Evolutionary conservation across 2,797 vertebrate species (phyloP).

Genomic region (Buceros bicornis): DNA sequence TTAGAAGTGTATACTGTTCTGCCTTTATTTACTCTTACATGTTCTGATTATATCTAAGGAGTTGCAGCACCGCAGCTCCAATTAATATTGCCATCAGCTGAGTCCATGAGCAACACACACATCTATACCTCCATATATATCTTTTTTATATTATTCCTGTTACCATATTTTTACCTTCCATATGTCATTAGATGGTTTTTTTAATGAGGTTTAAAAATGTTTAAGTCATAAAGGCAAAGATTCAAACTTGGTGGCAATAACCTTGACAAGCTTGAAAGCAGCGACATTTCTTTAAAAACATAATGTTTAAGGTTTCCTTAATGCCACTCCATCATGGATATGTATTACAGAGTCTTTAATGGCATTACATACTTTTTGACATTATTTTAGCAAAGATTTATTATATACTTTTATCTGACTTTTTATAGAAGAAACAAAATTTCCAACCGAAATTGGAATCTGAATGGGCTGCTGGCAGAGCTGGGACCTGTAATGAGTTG

Average conservation of each 20-base stretch:
- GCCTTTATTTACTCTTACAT: not conserved
- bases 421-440: not conserved
- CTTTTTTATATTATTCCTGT: not conserved
- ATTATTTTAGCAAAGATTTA: not conserved
- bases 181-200: not conserved
- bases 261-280: not conserved
- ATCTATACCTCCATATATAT: not conserved
- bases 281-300: not conserved
- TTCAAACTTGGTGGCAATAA: not conserved
- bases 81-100: not conserved
- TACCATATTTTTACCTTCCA: not conserved
- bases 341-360: not conserved
- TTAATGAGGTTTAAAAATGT: not conserved
- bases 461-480: not conserved
- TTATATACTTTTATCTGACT: not conserved
- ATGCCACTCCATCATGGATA: not conserved
- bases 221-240: not conserved
- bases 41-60: not conserved
- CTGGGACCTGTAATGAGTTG: not conserved
- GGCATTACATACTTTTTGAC: not conserved
- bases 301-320: not conserved
- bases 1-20: not conserved
- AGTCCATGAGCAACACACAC: not conserved
- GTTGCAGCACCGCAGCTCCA: not conserved
- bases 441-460: not conserved